A percentile compares a stretch with the other conserved stretches of the same genome.
Conservation (phyloP, 1,140 invertebrate genomes). For the Drosophila albomicans region DNA sequence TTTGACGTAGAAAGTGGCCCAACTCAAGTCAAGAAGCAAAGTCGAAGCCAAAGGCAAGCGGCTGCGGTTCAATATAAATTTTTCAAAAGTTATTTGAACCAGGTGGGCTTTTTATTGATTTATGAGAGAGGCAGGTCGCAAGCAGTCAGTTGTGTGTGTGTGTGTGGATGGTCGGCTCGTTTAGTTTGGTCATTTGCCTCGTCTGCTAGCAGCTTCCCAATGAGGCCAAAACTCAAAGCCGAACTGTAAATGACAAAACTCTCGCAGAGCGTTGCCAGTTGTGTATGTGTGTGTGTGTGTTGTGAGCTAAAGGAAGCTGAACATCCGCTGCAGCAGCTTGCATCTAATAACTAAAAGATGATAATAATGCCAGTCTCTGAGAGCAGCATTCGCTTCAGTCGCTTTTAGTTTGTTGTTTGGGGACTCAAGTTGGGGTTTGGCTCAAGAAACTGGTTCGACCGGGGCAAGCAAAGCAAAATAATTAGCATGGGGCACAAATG, state of each 20-base stretch:
- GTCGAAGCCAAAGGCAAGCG: conserved; percentile 3
- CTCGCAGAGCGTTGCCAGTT: conserved; percentile 11
- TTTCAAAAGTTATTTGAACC: conserved; percentile 77
- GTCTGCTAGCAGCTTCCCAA: conserved; percentile 17
- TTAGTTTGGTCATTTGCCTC: conserved; percentile 38
- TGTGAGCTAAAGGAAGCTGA: conserved; percentile 60
- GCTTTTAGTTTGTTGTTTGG: neutral
- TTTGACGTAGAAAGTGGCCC: conserved; percentile 49
- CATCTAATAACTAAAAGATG: conserved; percentile 76
- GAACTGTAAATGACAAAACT: conserved; percentile 76
- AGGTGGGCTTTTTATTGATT: conserved; percentile 80
- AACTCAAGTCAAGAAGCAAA: conserved; percentile 9
- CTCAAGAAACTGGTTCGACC: conserved; percentile 16
- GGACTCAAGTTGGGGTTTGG: neutral
- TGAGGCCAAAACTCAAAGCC: conserved; percentile 32
- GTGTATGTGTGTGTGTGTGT: too few relatives aligned
- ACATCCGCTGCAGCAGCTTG: conserved; percentile 82
- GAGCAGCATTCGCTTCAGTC: neutral
- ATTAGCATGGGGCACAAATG: conserved; percentile 44
- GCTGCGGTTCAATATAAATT: conserved; percentile 69
- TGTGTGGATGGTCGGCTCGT: conserved; percentile 11
- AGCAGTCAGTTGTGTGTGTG: too few relatives aligned
- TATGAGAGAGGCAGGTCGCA: conserved; percentile 53
- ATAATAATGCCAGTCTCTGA: conserved; percentile 51
- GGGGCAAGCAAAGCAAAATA: conserved; percentile 46